phyloP scores from a whole-genome alignment of 2,888 invertebrate genomes.

The Mechanitis mazaeus region DNA sequence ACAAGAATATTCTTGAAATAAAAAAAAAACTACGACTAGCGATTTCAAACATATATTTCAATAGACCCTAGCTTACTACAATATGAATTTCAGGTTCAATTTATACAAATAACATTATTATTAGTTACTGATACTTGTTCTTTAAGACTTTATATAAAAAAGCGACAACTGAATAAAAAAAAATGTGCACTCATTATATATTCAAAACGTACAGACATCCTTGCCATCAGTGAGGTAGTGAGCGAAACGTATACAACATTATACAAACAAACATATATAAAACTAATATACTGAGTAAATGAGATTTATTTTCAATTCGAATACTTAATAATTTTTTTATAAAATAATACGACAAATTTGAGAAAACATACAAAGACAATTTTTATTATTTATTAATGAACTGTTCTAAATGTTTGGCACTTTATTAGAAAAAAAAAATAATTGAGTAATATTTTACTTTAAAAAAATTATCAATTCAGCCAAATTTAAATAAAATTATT shows the following conservation, averaged over 20 bases:
- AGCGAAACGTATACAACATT: not conserved
- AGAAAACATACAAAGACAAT: no score
- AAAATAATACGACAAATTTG: no score
- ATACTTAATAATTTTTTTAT: no score
- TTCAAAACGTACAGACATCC: not conserved
- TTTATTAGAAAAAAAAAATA: no score
- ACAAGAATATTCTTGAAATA: not conserved
- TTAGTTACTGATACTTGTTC: constrained; percentile 1
- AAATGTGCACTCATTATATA: not conserved
- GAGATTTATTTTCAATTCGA: not conserved
- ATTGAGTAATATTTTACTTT: no score
- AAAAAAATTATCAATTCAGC: no score
- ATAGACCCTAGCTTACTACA: no score
- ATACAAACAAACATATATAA: not conserved
- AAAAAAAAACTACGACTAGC: constrained; percentile 2
- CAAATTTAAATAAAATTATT: no score
- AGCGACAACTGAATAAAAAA: not conserved
- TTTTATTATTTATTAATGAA: no score
- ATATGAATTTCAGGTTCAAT: constrained; percentile 6
- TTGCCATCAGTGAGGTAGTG: constrained; percentile 3
- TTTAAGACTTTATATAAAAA: not conserved
- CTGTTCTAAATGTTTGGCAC: no score
- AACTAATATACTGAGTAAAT: not conserved
- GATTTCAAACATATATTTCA: no score
- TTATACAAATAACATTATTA: constrained; percentile 12